Percentiles rank a stretch among this genome's conserved stretches.
These are phyloP conservation scores for Malacoctenus gilli DNA, from an alignment of 2,797 vertebrate genomes.

Conservation along the genomic window DNA sequence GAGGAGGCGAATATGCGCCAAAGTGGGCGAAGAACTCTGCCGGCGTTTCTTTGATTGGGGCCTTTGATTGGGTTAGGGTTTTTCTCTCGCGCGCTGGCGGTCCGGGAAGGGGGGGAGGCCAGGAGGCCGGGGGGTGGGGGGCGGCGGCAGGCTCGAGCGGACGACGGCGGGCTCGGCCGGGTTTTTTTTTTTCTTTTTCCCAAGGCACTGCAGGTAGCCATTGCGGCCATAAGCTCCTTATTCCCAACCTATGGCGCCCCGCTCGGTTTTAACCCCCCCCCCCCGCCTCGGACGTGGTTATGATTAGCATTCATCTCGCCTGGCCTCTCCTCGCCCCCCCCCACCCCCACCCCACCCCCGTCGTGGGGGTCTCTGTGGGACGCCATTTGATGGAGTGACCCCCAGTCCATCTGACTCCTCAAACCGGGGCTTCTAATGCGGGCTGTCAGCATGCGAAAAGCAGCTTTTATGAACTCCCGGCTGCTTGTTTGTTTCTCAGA, in stretches of 20 bases:
- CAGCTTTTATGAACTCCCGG: slow-evolving; percentile 84
- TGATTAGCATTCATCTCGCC: slow-evolving; percentile 71
- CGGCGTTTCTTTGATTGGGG: slow-evolving; percentile 86
- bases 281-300: slow-evolving; percentile 70
- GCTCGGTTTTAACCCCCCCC: slow-evolving; percentile 38
- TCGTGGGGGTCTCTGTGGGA: slow-evolving; percentile 88
- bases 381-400: slow-evolving; percentile 89
- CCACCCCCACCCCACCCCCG: too few species aligned
- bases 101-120: too few species aligned
- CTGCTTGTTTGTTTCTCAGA: slow-evolving; percentile 67
- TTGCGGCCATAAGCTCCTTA: slow-evolving; percentile 80
- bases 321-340: slow-evolving; percentile 46
- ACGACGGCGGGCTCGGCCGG: slow-evolving; percentile 81
- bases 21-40: slow-evolving; percentile 86
- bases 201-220: slow-evolving; percentile 87
- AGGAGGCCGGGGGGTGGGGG: too few species aligned
- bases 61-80: too few species aligned
- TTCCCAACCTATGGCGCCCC: slow-evolving; percentile 69
- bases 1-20: slow-evolving; percentile 87
- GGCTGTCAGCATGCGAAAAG: slow-evolving; percentile 89
- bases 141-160: slow-evolving; percentile 80
- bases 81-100: too few species aligned
- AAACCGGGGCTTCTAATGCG: slow-evolving; percentile 88
- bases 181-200: slow-evolving; percentile 75
- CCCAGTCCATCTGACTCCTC: slow-evolving; percentile 90